Evolutionary conservation across 2,888 invertebrate genomes (phyloP), one percentile per base, ranked within the genome.

Genomic region (Acleris cristana): DNA sequence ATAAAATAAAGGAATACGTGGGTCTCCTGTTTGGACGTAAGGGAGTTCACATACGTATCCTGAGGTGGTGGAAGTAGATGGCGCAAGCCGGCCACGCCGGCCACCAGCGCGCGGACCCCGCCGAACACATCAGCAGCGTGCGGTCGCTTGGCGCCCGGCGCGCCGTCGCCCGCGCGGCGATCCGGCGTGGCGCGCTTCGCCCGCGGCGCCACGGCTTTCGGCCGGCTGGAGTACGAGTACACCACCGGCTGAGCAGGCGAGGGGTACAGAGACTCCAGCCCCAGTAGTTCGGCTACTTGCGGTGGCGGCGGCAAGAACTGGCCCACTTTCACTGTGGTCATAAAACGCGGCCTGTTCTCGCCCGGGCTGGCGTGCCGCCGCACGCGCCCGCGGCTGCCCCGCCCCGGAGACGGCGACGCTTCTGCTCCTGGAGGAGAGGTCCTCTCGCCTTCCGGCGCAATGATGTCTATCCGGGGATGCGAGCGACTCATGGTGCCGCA

Each of bases 251-350:
- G 82, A 19, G 55, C 14, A 4, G 79, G 78, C 61, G 83, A 69
- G 57, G 88, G 82, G 81, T 90, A 87, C 72, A 90, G 76, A 12
- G 89, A 74, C 66, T 91, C 86, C 65, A 95, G 89, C 0, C 95
- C 95, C 21, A 96, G 89, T n/a, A 95, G 88, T 7, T 88, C 85
- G 8, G 96, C 96, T 53, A 95, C 87, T 78, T 95, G 95, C n/a
- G 95, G 95, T 0, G 96, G 96, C 6, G 97, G 97, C 79, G 96
- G 95, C 72, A 97, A 87, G 82, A 97, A 97, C 76, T 95, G 95
- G 3, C 97, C 97, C 61, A 94, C 95, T 75, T 95, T 96, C 53
- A 97, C 97, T 0, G 97, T 97, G 12, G 96, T 97, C 72, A 97
- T 95, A 80, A 97, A 97, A 12, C 96, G 94, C 68, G 95, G 95